Percentiles rank a stretch among this genome's conserved stretches.
phyloP scores from a whole-genome alignment of 2,797 vertebrate species.

The Channa striata region DNA sequence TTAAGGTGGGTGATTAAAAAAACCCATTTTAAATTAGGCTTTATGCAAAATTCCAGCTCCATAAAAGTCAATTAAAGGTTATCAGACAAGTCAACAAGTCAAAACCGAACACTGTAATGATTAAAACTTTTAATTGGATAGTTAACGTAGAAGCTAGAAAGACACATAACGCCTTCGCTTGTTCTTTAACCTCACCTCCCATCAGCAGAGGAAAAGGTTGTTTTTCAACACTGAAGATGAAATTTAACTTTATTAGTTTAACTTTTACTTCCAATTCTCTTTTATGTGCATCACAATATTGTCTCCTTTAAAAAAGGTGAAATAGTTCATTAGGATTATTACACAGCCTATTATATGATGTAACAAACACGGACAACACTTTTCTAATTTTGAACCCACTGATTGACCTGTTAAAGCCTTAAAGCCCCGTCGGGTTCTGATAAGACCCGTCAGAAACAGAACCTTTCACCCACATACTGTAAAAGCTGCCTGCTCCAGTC shows the following conservation, averaged over 20 bases:
- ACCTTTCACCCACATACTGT: slow-evolving; percentile 19
- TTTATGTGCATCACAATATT: background rate
- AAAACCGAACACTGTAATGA: background rate
- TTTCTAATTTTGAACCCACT: no score
- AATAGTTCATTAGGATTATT: no score
- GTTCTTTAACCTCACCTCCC: background rate
- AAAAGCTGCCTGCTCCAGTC: slow-evolving; percentile 18
- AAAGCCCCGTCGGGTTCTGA: background rate
- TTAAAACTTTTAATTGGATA: background rate
- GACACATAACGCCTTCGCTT: background rate
- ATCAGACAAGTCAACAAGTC: background rate
- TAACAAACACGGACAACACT: no score
- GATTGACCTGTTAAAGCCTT: no score
- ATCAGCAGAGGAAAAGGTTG: background rate
- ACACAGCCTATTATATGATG: no score
- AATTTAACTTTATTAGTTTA: background rate
- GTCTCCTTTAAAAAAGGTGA: no score
- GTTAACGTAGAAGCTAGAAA: background rate
- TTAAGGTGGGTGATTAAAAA: slow-evolving; percentile 86
- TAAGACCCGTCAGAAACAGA: background rate
- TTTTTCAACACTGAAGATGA: background rate
- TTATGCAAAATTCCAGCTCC: background rate
- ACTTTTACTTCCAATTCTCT: background rate
- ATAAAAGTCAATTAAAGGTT: background rate
- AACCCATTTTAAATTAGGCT: background rate